Base-by-base conservation (phyloP, 2,113 vertebrate genomes). In the Amblyornis subalaris region DNA sequence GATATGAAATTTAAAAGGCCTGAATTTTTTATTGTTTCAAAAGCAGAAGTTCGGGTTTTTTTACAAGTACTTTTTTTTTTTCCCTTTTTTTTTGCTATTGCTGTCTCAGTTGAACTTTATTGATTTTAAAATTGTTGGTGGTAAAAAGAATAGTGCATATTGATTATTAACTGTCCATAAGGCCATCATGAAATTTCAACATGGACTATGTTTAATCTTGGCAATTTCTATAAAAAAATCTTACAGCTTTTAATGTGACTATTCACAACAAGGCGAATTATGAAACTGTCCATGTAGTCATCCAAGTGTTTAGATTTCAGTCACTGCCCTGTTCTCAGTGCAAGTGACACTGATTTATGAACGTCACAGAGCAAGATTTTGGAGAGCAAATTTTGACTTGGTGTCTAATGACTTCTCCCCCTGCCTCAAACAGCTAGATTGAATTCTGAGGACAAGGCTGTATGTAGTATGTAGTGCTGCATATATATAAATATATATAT, bases 71-170 rank as follows among this genome's bases (percentile, higher is more conserved):
- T 5, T 70, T 54, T 53, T 55, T 44, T 19, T 20, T 25, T 25
- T 55, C 9, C 83, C 86, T 84, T 82, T 21, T 18, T 82, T 88
- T 92, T 92, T 96, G 36, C 85, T 96, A 90, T 95, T 96, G 93
- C 88, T 95, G 78, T 90, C 28, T 93, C 77, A 50, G 51, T 66
- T 91, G 33, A 91, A 66, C 19, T 38, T 58, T 31, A 73, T 55
- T 88, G 75, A 73, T 76, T 75, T 89, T 70, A 85, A 91, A 85
- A 91, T 55, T 88, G 31, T 69, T 51, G 61, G 38, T n/a, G 42
- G 50, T 82, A 94, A 92, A 93, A 94, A 86, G 45, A 93, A 95
- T 48, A 93, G 76, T 96, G 93, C 92, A 89, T 90, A 90, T 69
- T 91, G 54, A 67, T 73, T 83, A 70, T 70, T 72, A 69, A 61